These are phyloP conservation scores for Tolmerus cingulatus DNA, from an alignment of 2,888 invertebrate species.

Conservation along the genomic window DNA sequence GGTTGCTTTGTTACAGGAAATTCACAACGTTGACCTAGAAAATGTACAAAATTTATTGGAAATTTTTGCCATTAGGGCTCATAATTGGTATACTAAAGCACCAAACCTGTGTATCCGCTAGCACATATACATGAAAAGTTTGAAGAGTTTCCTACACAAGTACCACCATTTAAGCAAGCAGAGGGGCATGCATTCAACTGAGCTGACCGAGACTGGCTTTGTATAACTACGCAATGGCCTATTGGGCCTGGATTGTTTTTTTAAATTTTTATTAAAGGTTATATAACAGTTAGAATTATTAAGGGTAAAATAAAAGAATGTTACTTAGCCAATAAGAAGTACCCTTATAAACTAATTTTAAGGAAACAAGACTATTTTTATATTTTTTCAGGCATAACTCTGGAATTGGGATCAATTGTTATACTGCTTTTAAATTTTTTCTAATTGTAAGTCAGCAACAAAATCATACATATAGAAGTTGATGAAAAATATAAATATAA, in stretches of 20 bases:
- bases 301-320: neutral
- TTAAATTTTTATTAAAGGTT: neutral
- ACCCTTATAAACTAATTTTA: neutral
- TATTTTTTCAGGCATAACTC: neutral
- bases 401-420: neutral
- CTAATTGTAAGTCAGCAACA: neutral
- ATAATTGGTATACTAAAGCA: neutral
- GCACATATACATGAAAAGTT: conserved; percentile 78
- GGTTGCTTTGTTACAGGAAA: conserved; percentile 52
- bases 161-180: conserved; percentile 76
- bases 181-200: conserved; percentile 63
- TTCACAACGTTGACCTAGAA: conserved; percentile 59
- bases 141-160: conserved; percentile 71
- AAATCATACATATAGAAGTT: neutral
- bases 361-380: neutral
- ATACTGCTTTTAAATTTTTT: neutral
- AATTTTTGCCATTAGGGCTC: neutral
- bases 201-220: conserved; percentile 58
- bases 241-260: conserved; percentile 57
- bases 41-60: neutral
- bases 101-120: conserved; percentile 72
- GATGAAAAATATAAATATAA: neutral
- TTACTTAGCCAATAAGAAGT: neutral
- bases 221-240: conserved; percentile 61
- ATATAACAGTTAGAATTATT: neutral